A percentile compares a stretch with the other conserved stretches of the same genome.
Evolutionary conservation across 2,113 vertebrate species (phyloP).

Genomic region (Leucopsar rothschildi): DNA sequence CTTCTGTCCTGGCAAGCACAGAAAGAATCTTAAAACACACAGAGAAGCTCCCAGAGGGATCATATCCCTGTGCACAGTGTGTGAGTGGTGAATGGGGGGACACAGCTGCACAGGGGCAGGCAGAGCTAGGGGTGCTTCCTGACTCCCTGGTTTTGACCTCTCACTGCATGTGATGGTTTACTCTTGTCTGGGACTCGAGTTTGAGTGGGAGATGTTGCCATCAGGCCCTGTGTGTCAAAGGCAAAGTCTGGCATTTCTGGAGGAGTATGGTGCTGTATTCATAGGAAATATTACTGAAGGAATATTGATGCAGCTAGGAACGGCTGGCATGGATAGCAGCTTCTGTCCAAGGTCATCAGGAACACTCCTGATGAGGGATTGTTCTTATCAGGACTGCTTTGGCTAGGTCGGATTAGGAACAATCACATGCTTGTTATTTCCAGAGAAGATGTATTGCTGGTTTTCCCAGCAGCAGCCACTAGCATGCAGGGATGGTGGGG

Average conservation of each 20-base stretch:
- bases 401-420: background rate
- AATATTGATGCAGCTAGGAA: background rate
- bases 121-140: accelerated
- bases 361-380: background rate
- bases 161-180: background rate
- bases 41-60: background rate
- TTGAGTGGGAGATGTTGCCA: background rate
- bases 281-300: background rate
- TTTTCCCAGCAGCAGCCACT: background rate
- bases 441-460: background rate
- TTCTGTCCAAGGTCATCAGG: background rate
- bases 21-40: background rate
- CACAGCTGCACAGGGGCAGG: background rate
- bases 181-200: background rate
- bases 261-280: background rate
- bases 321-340: background rate
- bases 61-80: accelerated
- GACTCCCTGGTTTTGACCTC: background rate
- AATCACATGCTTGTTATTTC: background rate
- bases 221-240: background rate
- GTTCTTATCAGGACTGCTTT: background rate
- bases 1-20: background rate
- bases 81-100: background rate
- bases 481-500: background rate
- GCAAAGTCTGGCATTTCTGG: background rate